Evolutionary conservation across 2,888 invertebrate genomes (phyloP).

Genomic region (Tillus elongatus): DNA sequence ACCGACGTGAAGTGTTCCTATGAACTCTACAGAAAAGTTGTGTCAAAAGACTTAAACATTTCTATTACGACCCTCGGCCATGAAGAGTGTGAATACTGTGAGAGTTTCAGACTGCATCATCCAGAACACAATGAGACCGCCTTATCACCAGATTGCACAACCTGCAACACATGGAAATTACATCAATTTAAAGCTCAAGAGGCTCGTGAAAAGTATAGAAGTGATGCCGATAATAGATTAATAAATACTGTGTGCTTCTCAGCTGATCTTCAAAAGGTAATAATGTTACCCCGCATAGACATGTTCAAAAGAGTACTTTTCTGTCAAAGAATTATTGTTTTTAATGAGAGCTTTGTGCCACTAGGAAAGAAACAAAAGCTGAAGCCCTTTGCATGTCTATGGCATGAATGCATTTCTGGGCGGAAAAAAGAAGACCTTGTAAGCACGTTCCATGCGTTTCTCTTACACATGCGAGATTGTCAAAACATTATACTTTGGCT

Average conservation of each 20-base stretch:
- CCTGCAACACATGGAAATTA: slow-evolving; percentile 8
- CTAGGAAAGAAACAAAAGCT: neutral
- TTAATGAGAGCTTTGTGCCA: slow-evolving; percentile 12
- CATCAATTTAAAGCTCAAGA: slow-evolving; percentile 10
- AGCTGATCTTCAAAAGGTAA: slow-evolving; percentile 14
- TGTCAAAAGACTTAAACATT: too few relatives aligned
- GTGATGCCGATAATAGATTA: slow-evolving; percentile 8
- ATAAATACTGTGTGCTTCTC: slow-evolving; percentile 12
- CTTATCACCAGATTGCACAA: slow-evolving; percentile 8
- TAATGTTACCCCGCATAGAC: slow-evolving; percentile 10
- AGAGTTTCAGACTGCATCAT: too few relatives aligned
- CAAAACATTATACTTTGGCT: too few relatives aligned
- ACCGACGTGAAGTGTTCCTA: too few relatives aligned
- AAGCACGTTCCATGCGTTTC: slow-evolving; percentile 1
- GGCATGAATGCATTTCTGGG: slow-evolving; percentile 7
- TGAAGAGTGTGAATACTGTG: too few relatives aligned
- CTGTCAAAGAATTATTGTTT: slow-evolving; percentile 7
- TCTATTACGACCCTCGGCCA: slow-evolving; percentile 11
- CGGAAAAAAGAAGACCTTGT: slow-evolving; percentile 6
- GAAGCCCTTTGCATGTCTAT: slow-evolving; percentile 6
- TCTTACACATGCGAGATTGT: too few relatives aligned
- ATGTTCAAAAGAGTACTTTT: slow-evolving; percentile 11
- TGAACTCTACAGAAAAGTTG: too few relatives aligned
- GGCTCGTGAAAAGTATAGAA: slow-evolving; percentile 6
- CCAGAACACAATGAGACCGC: slow-evolving; percentile 10